Evolutionary conservation across 2,797 vertebrate genomes (phyloP), one percentile per base, ranked within the genome.

Genomic region (Gallinago solitaria): DNA sequence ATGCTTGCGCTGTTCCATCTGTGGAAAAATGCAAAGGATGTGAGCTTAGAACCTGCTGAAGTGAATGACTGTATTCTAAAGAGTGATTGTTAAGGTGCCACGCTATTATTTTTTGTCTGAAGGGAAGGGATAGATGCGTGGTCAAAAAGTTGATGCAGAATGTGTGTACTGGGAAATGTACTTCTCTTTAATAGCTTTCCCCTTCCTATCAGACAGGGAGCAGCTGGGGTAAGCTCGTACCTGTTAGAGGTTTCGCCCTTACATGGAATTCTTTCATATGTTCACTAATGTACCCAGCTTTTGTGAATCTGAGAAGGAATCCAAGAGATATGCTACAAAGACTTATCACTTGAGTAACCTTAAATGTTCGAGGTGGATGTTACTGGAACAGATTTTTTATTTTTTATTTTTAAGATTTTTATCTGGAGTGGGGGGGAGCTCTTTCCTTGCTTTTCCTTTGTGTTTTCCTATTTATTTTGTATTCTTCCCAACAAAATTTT

Each of bases 1-100:
- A 70, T 16, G 37, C 82, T 85, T 80, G 17, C 17, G 35, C 24
- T 39, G 64, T 47, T 76, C 65, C 50, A 12, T 27, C 50, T 47
- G 51, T 78, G 82, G 27, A 83, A 78, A 94, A 87, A 89, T 63
- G 82, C 19, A 78, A 27, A 76, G 91, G 48, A 37, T 11, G 6
- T 65, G 87, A 51, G 19, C 47, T 76, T 63, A 94, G 63, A 60
- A 97, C 64, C 94, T 91, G 53, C 94, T 91, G 53, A 24, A 91
- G 88, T 79, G 90, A 95, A 87, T 73, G 65, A 23, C 32, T 39
- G 19, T 27, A 30, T 45, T 59, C 18, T 32, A 21, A 19, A 17
- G 54, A 48, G 35, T 17, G 43, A 78, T 25, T 20, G 71, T 51
- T 48, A 30, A 48, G 59, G 76, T 85, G 32, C 12, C 21, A 14